These are phyloP conservation scores for Hybos culiciformis DNA, from an alignment of 2,888 invertebrate species.

Conservation along the genomic window DNA sequence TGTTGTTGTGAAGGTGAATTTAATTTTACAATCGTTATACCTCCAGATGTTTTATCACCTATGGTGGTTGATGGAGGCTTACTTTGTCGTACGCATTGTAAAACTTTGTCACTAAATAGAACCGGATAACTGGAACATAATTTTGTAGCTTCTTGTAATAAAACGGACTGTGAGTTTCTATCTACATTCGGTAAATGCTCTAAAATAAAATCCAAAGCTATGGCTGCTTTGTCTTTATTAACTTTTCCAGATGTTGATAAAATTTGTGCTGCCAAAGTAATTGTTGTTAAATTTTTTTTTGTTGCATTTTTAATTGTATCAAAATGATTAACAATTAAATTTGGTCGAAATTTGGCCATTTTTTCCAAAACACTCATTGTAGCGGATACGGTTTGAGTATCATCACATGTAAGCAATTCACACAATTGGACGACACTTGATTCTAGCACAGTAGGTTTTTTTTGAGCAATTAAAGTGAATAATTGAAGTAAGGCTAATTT, in stretches of 20 bases:
- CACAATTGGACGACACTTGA: constrained; percentile 70
- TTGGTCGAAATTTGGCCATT: constrained; percentile 55
- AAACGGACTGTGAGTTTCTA: constrained; percentile 55
- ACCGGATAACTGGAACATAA: constrained; percentile 69
- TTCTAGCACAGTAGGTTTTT: constrained; percentile 66
- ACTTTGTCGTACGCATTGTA: constrained; percentile 57
- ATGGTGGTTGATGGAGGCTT: no score
- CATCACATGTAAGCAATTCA: constrained; percentile 55
- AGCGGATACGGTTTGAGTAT: constrained; percentile 44
- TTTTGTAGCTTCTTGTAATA: constrained; percentile 66
- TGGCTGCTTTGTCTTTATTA: constrained; percentile 62
- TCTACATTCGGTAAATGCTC: constrained; percentile 59
- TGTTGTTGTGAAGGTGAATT: constrained; percentile 36
- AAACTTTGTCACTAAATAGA: constrained; percentile 65
- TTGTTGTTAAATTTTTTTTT: constrained; percentile 48
- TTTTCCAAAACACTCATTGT: constrained; percentile 63
- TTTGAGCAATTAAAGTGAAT: constrained; percentile 67
- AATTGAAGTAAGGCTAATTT: constrained; percentile 70
- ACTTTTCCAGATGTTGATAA: constrained; percentile 58
- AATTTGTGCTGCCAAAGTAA: constrained; percentile 54
- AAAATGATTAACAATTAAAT: constrained; percentile 56
- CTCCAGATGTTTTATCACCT: constrained; percentile 57
- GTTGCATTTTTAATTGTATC: constrained; percentile 53
- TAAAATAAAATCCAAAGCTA: constrained; percentile 68
- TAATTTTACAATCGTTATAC: constrained; percentile 67